Base-by-base conservation (phyloP, 2,888 invertebrate genomes). In the Sympetrum striolatum region DNA sequence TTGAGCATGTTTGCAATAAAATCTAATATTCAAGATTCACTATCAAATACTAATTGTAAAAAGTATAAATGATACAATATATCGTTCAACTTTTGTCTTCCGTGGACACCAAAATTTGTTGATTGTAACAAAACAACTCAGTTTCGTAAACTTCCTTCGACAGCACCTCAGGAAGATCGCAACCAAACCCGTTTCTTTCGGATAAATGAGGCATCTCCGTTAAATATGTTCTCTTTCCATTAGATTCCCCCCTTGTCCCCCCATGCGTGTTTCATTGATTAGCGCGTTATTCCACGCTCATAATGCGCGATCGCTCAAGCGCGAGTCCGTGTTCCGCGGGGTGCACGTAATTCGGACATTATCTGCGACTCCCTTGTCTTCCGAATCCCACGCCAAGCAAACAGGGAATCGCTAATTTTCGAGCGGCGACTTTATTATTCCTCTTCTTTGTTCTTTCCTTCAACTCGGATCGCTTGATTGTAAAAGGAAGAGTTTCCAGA, bases 191-290 rank as follows among this genome's bases (percentile, higher is more conserved):
- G 53, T 18, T 14, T 53, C 53, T 53, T 53, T 53, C 18, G 53
- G 18, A 53, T 53, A 53, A 53, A 53, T 53, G 53, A 53, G 53
- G 53, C 53, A 53, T 53, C 18, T 18, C 18, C 37, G 10, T 81
- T 44, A 22, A n/a, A 25, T 25, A 18, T 25, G 6, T 44, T 25
- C n/a, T 44, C 44, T 44, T 44, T 44, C 81, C 53, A 2, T 22
- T 1, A 15, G 22, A 25, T 31, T 18, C 35, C 15, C 60, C 37
- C n/a, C 22, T 53, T 35, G 58, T 10, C 60, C 35, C 39, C 37
- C 86, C 35, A 37, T 86, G 60, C 86, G 86, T 60, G 60, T 37
- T 22, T 86, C 37, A 86, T 86, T 60, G 86, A 86, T 86, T 60
- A 86, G 37, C 60, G 58, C 60, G 86, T n/a, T 35, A n/a, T 44